Evolutionary conservation across 2,113 vertebrate genomes (phyloP), one percentile per base, ranked within the genome.

Genomic region (Oryzias melastigma): DNA sequence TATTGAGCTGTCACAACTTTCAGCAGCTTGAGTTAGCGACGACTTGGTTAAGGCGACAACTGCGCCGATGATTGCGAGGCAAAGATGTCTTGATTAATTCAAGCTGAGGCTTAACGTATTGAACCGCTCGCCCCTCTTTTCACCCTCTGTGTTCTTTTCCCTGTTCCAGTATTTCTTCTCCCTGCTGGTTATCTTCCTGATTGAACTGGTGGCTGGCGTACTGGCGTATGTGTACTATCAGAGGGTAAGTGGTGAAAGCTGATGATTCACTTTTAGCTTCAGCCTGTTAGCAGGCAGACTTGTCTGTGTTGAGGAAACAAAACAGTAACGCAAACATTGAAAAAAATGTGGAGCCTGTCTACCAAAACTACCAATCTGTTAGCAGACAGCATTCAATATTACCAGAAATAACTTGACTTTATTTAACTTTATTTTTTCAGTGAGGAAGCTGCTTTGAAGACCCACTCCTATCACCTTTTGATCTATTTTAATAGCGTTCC

Each of bases 141-240:
- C 2, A 35, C 15, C 41, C 27, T 15, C 42, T 61, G 20, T 68
- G 27, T 10, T 16, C 4, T 71, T 55, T 3, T 89, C 5, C 60
- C 49, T 10, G 50, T 48, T 50, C 18, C 83, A 92, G 94, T 95
- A 95, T 67, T 93, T 95, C 80, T 91, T 87, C 80, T 88, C 89
- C 60, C 75, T 95, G 54, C 84, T 95, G 68, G 63, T 91, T 40
- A 93, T 95, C 81, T 95, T 95, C 83, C 73, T 94, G 1, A 92
- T 94, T 41, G 94, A 96, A 75, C 87, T 95, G 76, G 91, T 95
- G 54, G 93, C 93, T 0, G 95, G 94, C 17, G 89, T 93, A 5
- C 86, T 95, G 81, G 94, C 95, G 8, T 95, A 95, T 3, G 86
- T 94, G 8, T 95, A 95, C 74, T 94, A 94, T 83, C 93, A 93